These are phyloP conservation scores for Luffia ferchaultella DNA, from an alignment of 2,888 invertebrate species.

Conservation along the genomic window DNA sequence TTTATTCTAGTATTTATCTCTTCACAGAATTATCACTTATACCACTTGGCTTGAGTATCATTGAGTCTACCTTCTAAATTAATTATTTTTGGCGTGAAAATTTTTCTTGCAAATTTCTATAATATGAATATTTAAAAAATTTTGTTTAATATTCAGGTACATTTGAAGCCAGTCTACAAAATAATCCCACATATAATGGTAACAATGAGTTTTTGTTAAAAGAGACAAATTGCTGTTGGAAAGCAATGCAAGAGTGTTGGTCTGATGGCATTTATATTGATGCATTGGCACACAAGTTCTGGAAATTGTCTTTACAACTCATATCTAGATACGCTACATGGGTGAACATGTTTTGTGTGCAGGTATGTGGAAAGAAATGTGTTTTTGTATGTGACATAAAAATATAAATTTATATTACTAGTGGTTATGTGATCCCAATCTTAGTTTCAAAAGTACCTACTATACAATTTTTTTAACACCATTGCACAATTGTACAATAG, in stretches of 20 bases:
- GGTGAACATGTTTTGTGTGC: constrained; percentile 55
- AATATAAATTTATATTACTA: no score
- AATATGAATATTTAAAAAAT: no score
- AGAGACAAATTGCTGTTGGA: constrained; percentile 58
- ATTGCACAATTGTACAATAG: no score
- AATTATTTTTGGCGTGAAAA: no score
- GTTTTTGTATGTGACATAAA: no score
- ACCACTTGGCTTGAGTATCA: no score
- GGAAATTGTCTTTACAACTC: constrained; percentile 88
- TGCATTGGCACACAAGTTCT: constrained; percentile 83
- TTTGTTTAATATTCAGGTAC: constrained; percentile 39
- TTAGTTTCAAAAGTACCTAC: no score
- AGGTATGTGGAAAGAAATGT: constrained; percentile 30
- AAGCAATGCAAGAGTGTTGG: constrained; percentile 71
- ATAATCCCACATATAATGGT: constrained; percentile 29
- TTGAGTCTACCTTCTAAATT: no score
- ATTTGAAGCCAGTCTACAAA: constrained; percentile 43
- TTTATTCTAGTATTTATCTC: no score
- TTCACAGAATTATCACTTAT: no score
- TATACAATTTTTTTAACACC: no score
- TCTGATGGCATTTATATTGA: constrained; percentile 79
- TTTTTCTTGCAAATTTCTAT: not conserved
- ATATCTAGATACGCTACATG: constrained; percentile 82
- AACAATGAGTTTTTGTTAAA: constrained; percentile 49
- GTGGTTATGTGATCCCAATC: no score